These are phyloP conservation scores for Poecilia picta DNA, from an alignment of 2,797 vertebrate species.

Conservation along the genomic window DNA sequence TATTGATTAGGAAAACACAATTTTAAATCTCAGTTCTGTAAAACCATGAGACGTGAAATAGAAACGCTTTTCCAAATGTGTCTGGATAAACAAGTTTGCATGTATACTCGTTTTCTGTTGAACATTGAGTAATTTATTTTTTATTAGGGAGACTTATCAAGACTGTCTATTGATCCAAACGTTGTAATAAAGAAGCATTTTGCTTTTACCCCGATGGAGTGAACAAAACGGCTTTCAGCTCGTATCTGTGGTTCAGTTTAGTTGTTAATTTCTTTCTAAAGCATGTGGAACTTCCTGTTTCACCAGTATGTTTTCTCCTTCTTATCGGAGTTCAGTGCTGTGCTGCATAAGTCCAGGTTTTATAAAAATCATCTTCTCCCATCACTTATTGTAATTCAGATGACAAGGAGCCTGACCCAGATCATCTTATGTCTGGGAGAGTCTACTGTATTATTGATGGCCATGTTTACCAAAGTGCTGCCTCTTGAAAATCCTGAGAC, in stretches of 20 bases:
- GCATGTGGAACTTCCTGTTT: neutral
- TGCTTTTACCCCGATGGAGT: neutral
- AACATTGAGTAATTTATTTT: neutral
- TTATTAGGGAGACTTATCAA: neutral
- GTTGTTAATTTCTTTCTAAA: neutral
- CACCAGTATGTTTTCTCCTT: neutral
- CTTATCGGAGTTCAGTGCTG: neutral
- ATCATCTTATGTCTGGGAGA: conserved; percentile 27
- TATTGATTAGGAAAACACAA: neutral
- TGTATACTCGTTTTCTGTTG: neutral
- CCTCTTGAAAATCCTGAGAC: conserved; percentile 38
- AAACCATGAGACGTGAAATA: neutral
- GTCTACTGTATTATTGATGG: conserved; percentile 60
- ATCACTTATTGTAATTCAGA: neutral
- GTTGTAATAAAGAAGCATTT: neutral
- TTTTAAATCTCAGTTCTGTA: neutral
- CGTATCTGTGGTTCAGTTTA: neutral
- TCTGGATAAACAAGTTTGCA: neutral
- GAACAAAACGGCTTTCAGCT: neutral
- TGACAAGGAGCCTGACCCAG: conserved; percentile 11
- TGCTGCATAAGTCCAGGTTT: conserved; percentile 22
- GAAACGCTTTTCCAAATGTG: neutral
- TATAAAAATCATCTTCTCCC: neutral
- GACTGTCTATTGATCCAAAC: neutral
- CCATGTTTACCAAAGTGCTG: conserved; percentile 53